Evolutionary conservation across 2,888 invertebrate species (phyloP), one percentile per base, ranked within the genome.

Genomic region (Ectemnius cavifrons): DNA sequence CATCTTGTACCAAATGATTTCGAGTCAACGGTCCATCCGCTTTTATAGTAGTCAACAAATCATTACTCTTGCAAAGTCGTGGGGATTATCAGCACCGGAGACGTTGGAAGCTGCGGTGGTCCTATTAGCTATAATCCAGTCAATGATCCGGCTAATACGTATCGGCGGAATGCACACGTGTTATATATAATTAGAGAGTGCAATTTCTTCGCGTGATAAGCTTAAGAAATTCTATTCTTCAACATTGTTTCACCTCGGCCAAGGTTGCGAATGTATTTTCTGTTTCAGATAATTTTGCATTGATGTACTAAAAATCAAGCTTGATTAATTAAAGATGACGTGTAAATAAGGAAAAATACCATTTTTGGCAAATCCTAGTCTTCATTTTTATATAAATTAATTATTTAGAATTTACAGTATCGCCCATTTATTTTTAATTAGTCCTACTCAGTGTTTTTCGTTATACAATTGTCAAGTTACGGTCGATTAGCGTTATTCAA

Each of bases 11-110:
- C 67, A 73, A 82, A 57, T 84, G 73, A 58, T 58, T 59, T 16
- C 23, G 46, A 52, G 45, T 18, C 18, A 13, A 46, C 57, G 23
- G 20, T 27, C 23, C 37, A n/a, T n/a, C 47, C 27, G 60, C 77
- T 84, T 88, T 83, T 88, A 88, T 87, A 88, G 76, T 60, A 69
- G 20, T 16, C 23, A 61, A 16, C 64, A 27, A 62, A 56, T 63
- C 63, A 67, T 85, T 84, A 86, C 82, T 78, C 78, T 66, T 77
- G 78, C 77, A 77, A 86, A 85, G 79, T 79, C 79, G 72, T 47
- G 58, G 68, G 81, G 76, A 80, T 81, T 73, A 79, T 64, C 70
- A 58, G 37, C 23, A 62, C 63, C 59, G 14, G 56, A 47, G 68
- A 59, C 61, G 69, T 60, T 61, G 65, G 52, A 59, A 61, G 62